These are phyloP conservation scores for Physella acuta DNA, from an alignment of 1,140 invertebrate genomes.

Conservation along the genomic window DNA sequence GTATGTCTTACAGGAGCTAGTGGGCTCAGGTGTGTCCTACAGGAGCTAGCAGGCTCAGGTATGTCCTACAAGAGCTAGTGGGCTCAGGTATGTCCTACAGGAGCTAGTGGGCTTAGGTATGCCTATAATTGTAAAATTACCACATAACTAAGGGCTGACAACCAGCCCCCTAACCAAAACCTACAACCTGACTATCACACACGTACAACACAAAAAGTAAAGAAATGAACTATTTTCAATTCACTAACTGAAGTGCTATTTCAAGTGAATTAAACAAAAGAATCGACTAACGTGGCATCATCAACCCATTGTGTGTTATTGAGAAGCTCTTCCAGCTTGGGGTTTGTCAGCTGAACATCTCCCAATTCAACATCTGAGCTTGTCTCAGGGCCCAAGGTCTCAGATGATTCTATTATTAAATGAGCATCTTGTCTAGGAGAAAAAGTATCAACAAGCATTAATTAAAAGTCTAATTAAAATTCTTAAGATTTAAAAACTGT, in stretches of 20 bases:
- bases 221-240: neutral
- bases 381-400: constrained; percentile 30
- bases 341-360: constrained; percentile 63
- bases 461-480: neutral
- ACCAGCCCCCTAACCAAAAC: no score
- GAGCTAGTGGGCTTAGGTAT: no score
- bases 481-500: neutral
- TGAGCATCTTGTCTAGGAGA: constrained; percentile 59
- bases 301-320: constrained; percentile 67
- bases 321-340: constrained; percentile 65
- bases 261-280: neutral
- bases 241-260: neutral
- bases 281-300: constrained; percentile 65
- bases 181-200: neutral
- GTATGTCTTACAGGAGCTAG: no score
- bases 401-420: constrained; percentile 50
- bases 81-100: no score
- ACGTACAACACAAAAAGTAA: neutral
- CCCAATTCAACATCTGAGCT: constrained; percentile 60
- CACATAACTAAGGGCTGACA: no score
- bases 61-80: no score
- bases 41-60: no score
- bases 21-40: no score
- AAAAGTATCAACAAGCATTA: constrained; percentile 22
- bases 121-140: no score